Conservation (phyloP, 2,113 vertebrate genomes). For the Jacana jacana region DNA sequence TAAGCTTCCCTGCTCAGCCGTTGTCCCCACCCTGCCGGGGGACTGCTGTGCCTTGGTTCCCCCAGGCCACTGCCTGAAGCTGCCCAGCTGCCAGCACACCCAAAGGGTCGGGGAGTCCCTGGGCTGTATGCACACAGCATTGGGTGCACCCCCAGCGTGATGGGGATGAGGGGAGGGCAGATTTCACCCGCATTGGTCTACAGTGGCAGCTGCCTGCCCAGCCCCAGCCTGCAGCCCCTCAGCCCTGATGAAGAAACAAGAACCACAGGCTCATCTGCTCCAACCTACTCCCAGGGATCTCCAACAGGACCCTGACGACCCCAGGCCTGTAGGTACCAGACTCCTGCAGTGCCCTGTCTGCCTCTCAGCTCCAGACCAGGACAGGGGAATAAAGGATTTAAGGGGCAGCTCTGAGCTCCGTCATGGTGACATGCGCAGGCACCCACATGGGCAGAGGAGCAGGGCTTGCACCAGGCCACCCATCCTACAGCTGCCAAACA, state of each 20-base stretch:
- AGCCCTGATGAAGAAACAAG: background rate
- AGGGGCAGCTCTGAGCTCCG: background rate
- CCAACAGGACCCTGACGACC: rapidly evolving
- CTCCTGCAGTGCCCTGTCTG: background rate
- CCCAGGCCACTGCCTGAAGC: background rate
- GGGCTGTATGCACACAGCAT: rapidly evolving
- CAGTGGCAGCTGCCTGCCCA: rapidly evolving
- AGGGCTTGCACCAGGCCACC: rapidly evolving
- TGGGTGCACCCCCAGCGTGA: background rate
- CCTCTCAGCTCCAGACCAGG: background rate
- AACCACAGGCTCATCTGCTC: background rate
- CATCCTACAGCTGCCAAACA: background rate
- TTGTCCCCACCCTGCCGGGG: background rate
- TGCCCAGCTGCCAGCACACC: rapidly evolving
- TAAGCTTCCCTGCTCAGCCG: rapidly evolving
- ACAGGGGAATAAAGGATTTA: background rate
- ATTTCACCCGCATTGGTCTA: background rate
- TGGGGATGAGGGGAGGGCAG: background rate
- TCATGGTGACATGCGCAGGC: background rate
- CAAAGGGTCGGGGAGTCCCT: background rate
- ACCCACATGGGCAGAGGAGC: rapidly evolving
- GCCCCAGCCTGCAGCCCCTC: rapidly evolving
- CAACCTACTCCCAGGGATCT: background rate
- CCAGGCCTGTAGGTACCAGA: background rate
- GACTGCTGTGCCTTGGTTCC: background rate